Evolutionary conservation across 2,888 invertebrate genomes (phyloP), one percentile per base, ranked within the genome.

Genomic region (Tenodera sinensis): DNA sequence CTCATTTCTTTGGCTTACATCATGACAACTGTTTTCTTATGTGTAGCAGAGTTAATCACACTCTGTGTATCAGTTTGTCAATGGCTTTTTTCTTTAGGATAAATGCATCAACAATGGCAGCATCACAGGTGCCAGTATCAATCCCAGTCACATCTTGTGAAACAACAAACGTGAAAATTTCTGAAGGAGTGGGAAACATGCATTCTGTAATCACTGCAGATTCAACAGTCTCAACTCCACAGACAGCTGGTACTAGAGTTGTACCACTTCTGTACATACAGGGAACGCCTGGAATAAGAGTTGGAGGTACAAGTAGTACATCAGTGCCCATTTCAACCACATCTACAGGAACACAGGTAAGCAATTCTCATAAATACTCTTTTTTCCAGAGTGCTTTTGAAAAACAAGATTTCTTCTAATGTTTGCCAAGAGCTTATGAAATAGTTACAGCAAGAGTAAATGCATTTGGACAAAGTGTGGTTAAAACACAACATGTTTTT

Each of bases 211-310:
- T 54, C 12, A 14, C 87, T 81, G 83, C 87, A 15, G 83, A 82
- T 34, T n/a, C 87, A 25, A 30, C 87, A 25, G 84, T 20, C 0
- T 4, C 54, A 71, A 3, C 83, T 28, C 28, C 25, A n/a, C 89
- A 86, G 30, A 42, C 28, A 82, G n/a, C 85, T 27, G 83, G 85
- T 47, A 89, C 89, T 84, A 92, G 94, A 83, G 93, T 95, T 91
- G 93, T 95, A n/a, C 95, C 95, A 91, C 93, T 95, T 91, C 95
- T 95, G 83, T 95, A 95, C 91, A 95, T 95, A 89, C 95, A 95
- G 92, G 94, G 95, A 34, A 94, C 94, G 0, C 93, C 94, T 27
- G 94, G 94, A 47, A 91, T 95, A 91, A 94, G 90, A 25, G 84
- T 89, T 71, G 83, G 82, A 28, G 27, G 27, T 28, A 89, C 81